These are phyloP conservation scores for Zootoca vivipara DNA, from an alignment of 2,113 vertebrate species.

Conservation along the genomic window DNA sequence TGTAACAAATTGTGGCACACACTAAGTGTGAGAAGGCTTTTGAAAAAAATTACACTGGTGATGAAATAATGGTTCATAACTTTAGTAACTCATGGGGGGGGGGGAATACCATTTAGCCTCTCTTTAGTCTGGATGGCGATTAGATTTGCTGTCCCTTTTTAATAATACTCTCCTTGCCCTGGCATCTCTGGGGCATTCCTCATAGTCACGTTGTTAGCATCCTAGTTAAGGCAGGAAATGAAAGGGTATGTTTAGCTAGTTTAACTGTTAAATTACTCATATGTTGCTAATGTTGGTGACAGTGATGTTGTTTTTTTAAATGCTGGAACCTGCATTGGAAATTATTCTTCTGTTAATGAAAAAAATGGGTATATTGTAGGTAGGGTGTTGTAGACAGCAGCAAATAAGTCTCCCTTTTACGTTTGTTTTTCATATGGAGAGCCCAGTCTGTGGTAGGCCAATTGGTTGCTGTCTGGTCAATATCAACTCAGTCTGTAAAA, in stretches of 20 bases:
- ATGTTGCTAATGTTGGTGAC: not conserved
- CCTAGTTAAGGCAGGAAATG: slow-evolving; percentile 31
- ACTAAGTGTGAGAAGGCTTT: slow-evolving; percentile 40
- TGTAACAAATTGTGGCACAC: slow-evolving; percentile 43
- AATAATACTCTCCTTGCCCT: slow-evolving; percentile 40
- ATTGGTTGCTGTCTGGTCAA: not conserved
- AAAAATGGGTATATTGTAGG: not conserved
- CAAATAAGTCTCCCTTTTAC: no score
- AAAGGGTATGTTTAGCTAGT: not conserved
- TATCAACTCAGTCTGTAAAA: not conserved
- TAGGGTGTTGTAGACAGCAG: not conserved
- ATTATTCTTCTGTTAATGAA: not conserved
- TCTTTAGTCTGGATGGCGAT: slow-evolving; percentile 41
- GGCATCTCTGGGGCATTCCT: slow-evolving; percentile 47
- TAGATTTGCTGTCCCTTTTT: slow-evolving; percentile 57
- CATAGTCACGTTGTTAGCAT: slow-evolving; percentile 37
- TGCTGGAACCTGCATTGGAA: not conserved
- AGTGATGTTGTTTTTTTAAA: no score
- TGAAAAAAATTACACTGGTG: slow-evolving; percentile 46
- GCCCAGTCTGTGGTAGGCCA: not conserved
- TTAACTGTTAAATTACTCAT: not conserved
- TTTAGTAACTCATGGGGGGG: slow-evolving; percentile 50
- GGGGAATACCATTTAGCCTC: slow-evolving; percentile 43
- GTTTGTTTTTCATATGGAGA: no score
- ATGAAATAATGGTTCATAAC: slow-evolving; percentile 40